These are phyloP conservation scores for Tricholauxania praeusta DNA, from an alignment of 2,888 invertebrate species.

Conservation along the genomic window DNA sequence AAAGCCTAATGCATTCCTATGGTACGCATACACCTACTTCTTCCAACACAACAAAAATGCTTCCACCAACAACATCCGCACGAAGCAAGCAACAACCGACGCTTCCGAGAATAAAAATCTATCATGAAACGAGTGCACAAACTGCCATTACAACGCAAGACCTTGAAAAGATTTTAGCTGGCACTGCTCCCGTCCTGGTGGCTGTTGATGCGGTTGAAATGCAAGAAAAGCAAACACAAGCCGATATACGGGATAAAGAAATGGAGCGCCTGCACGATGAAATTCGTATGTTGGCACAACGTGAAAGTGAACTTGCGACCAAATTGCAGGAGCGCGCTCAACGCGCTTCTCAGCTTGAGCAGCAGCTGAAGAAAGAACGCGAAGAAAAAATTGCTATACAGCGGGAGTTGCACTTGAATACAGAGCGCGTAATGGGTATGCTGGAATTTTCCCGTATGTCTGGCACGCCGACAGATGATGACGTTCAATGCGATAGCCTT, in stretches of 20 bases:
- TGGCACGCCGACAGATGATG: constrained; percentile 67
- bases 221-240: constrained; percentile 73
- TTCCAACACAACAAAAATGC: constrained; percentile 47
- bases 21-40: constrained; percentile 31
- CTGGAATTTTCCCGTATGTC: constrained; percentile 67
- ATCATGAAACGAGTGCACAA: constrained; percentile 83
- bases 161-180: constrained; percentile 79
- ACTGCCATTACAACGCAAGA: constrained; percentile 81
- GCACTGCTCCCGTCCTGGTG: constrained; percentile 66
- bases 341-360: constrained; percentile 72
- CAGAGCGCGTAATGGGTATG: constrained; percentile 77
- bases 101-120: constrained; percentile 76
- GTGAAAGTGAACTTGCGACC: constrained; percentile 73
- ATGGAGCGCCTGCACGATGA: constrained; percentile 74
- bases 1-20: constrained; percentile 51
- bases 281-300: constrained; percentile 72
- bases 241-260: constrained; percentile 75
- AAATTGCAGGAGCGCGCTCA: constrained; percentile 66
- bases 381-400: constrained; percentile 80
- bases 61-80: constrained; percentile 33
- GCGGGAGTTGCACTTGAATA: constrained; percentile 80
- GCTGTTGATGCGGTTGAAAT: constrained; percentile 69
- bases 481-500: constrained; percentile 73
- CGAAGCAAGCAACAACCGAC: constrained; percentile 55
- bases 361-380: constrained; percentile 76